Conservation (phyloP, 1,140 invertebrate species). For the Atopsyche davidsoni region DNA sequence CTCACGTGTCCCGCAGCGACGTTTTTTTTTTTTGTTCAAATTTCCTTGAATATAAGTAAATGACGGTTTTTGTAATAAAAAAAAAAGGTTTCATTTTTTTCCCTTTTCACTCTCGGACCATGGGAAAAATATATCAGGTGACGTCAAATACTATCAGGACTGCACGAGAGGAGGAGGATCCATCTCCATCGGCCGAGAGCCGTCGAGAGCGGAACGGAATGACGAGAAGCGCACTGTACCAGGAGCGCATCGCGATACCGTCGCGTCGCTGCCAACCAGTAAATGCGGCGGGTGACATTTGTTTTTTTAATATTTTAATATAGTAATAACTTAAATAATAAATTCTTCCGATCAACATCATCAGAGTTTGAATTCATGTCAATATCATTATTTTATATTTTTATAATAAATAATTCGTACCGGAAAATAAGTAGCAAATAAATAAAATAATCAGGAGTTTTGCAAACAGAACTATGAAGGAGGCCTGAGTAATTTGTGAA, state of each 20-base stretch:
- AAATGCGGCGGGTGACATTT: background rate
- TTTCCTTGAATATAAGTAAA: too few species aligned
- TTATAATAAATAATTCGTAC: too few species aligned
- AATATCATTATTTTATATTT: too few species aligned
- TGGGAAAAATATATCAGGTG: slow-evolving; percentile 22
- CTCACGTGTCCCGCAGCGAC: too few species aligned
- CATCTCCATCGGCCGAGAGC: slow-evolving; percentile 3
- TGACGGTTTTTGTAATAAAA: too few species aligned
- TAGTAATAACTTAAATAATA: background rate
- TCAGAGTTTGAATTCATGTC: too few species aligned
- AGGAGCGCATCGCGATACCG: too few species aligned
- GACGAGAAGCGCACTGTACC: slow-evolving; percentile 8
- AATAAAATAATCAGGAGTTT: slow-evolving; percentile 4
- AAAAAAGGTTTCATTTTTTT: too few species aligned
- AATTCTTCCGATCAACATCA: too few species aligned
- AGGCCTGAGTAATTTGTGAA: slow-evolving; percentile 22
- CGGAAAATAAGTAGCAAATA: background rate
- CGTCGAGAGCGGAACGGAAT: slow-evolving; percentile 11
- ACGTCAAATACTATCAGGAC: slow-evolving; percentile 38
- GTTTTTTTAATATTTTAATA: background rate
- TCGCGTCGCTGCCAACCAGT: background rate
- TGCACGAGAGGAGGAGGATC: slow-evolving; percentile 25
- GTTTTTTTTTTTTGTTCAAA: too few species aligned
- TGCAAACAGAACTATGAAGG: slow-evolving; percentile 14
- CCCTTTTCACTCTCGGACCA: slow-evolving; percentile 1